Percentiles rank a stretch among this genome's conserved stretches.
phyloP scores from a whole-genome alignment of 1,140 invertebrate genomes.

The Drosophila prosaltans region DNA sequence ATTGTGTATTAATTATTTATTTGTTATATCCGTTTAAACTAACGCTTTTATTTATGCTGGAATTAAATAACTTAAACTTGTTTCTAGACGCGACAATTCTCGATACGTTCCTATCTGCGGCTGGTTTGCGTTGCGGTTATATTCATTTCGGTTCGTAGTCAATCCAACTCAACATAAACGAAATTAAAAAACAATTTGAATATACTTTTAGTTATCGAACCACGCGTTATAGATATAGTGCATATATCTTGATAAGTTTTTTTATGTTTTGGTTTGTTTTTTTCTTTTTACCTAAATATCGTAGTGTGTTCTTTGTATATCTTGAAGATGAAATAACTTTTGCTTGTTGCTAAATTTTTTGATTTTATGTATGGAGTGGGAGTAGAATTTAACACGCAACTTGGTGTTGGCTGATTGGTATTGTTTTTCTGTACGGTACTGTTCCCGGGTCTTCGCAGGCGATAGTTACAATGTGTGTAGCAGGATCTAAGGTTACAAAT shows the following conservation, averaged over 20 bases:
- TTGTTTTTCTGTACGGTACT: neutral
- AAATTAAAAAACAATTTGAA: conserved; percentile 45
- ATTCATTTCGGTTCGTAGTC: conserved; percentile 31
- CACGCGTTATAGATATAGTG: conserved; percentile 71
- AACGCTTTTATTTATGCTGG: conserved; percentile 80
- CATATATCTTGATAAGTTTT: conserved; percentile 61
- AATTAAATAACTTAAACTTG: conserved; percentile 81
- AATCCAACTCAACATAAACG: conserved; percentile 65
- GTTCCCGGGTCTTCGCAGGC: conserved; percentile 46
- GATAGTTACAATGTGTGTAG: conserved; percentile 43
- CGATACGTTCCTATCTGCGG: conserved; percentile 70
- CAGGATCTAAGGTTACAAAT: conserved; percentile 48
- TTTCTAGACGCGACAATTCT: conserved; percentile 66
- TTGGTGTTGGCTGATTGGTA: conserved; percentile 15
- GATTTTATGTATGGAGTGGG: conserved; percentile 17
- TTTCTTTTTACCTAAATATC: conserved; percentile 70
- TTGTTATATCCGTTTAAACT: conserved; percentile 79
- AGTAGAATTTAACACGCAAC: conserved; percentile 26
- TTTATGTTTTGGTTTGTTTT: conserved; percentile 30
- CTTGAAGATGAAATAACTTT: conserved; percentile 63
- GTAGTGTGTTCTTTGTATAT: conserved; percentile 55
- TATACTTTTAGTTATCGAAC: conserved; percentile 47
- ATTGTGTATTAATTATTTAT: conserved; percentile 80
- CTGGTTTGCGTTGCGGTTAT: conserved; percentile 37
- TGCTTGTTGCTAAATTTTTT: conserved; percentile 51